Conservation (phyloP, 1,140 invertebrate species). For the Druon quercuslanigerum region DNA sequence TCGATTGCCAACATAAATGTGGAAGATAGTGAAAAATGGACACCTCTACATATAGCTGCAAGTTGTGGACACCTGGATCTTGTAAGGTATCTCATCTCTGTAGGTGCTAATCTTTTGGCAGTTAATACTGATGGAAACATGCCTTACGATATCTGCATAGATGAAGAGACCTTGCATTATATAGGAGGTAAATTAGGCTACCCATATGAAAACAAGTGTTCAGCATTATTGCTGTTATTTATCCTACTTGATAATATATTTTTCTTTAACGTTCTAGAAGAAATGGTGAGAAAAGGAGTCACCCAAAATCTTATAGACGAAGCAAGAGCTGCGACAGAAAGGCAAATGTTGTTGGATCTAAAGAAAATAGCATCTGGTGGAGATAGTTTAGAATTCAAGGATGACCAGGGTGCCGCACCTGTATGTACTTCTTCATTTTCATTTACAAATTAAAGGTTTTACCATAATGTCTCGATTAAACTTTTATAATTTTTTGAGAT, state of each 20-base stretch:
- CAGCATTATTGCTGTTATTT: background rate
- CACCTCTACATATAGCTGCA: slow-evolving; percentile 97
- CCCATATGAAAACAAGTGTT: background rate
- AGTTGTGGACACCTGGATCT: slow-evolving; percentile 97
- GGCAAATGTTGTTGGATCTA: slow-evolving; percentile 93
- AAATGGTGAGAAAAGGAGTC: slow-evolving; percentile 97
- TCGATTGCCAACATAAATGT: slow-evolving; percentile 96
- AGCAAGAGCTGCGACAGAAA: slow-evolving; percentile 93
- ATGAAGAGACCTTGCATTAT: slow-evolving; percentile 95
- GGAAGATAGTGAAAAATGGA: slow-evolving; percentile 99
- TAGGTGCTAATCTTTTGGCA: slow-evolving; percentile 96
- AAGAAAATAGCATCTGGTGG: slow-evolving; percentile 82
- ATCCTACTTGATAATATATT: background rate
- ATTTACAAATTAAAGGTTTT: slow-evolving; percentile 30
- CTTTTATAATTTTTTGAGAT: slow-evolving; percentile 79
- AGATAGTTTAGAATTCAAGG: slow-evolving; percentile 89
- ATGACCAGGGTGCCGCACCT: slow-evolving; percentile 93
- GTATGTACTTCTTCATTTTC: slow-evolving; percentile 77
- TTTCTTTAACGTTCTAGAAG: slow-evolving; percentile 69
- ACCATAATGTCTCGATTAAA: slow-evolving; percentile 11
- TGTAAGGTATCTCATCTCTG: slow-evolving; percentile 86
- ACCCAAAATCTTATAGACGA: slow-evolving; percentile 96
- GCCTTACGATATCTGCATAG: slow-evolving; percentile 99
- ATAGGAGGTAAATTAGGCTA: slow-evolving; percentile 85
- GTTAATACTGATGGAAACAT: slow-evolving; percentile 99